These are phyloP conservation scores for Watsonalla cultraria DNA, from an alignment of 2,888 invertebrate species.

Conservation along the genomic window DNA sequence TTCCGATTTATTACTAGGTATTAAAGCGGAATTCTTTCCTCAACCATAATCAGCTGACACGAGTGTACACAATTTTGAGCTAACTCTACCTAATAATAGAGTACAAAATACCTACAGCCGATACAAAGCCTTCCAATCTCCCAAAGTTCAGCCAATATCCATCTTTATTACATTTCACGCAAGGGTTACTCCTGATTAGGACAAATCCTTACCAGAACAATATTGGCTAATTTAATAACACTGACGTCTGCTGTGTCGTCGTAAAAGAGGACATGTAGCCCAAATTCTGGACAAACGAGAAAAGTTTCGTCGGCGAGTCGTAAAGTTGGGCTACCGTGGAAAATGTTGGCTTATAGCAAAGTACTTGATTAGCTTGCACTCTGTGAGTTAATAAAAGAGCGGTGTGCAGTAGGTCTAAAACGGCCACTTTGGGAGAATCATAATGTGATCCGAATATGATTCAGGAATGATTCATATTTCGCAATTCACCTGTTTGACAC, in stretches of 20 bases:
- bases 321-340: background rate
- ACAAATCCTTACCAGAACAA: slow-evolving; percentile 9
- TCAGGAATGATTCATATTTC: too few species aligned
- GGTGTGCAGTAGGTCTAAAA: too few species aligned
- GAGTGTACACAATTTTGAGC: too few species aligned
- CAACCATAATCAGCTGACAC: too few species aligned
- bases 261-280: slow-evolving; percentile 16
- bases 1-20: too few species aligned
- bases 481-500: too few species aligned
- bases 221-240: slow-evolving; percentile 15
- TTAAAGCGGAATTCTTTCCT: too few species aligned
- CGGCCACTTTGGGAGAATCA: too few species aligned
- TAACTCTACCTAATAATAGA: too few species aligned
- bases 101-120: too few species aligned
- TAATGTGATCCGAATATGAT: too few species aligned
- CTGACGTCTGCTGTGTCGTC: slow-evolving; percentile 10
- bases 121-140: too few species aligned
- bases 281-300: slow-evolving; percentile 1
- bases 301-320: background rate
- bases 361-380: background rate
- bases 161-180: background rate
- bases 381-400: background rate
- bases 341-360: background rate
- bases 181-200: slow-evolving; percentile 2
- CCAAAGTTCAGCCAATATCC: background rate